These are phyloP conservation scores for Tenodera sinensis DNA, from an alignment of 2,888 invertebrate genomes.

Conservation along the genomic window DNA sequence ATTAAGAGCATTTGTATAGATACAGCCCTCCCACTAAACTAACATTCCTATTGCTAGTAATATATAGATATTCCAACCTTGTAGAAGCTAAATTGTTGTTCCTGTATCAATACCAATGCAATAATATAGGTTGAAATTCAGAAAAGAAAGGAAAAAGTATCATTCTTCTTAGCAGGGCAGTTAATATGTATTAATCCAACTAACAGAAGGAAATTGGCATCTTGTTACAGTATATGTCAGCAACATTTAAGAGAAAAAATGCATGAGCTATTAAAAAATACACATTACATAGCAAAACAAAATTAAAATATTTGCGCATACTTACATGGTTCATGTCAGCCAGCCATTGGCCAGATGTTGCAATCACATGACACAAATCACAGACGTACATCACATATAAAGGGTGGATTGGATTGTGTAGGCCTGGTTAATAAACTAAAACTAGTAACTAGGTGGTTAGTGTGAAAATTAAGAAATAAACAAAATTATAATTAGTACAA, in stretches of 20 bases:
- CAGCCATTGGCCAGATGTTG: slow-evolving; percentile 18
- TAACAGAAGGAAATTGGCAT: background rate
- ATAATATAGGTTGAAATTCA: background rate
- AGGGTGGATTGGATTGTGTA: slow-evolving; percentile 23
- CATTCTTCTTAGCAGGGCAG: background rate
- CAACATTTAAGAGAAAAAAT: background rate
- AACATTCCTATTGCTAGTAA: background rate
- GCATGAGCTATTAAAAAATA: background rate
- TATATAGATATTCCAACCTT: background rate
- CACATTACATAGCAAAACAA: background rate
- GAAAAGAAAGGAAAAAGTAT: background rate
- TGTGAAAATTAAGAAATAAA: slow-evolving; percentile 19
- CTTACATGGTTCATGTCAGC: slow-evolving; percentile 21
- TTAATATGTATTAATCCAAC: background rate
- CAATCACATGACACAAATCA: slow-evolving; percentile 26
- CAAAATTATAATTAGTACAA: slow-evolving; percentile 11
- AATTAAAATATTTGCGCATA: slow-evolving; percentile 2
- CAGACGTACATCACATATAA: slow-evolving; percentile 29
- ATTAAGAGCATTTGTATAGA: background rate
- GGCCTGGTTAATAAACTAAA: slow-evolving; percentile 30
- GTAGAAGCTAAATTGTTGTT: background rate
- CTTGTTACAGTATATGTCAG: background rate
- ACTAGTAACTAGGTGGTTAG: slow-evolving; percentile 31
- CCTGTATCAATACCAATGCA: background rate
- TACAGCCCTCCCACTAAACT: background rate